A percentile compares a stretch with the other conserved stretches of the same genome.
Evolutionary conservation across 2,888 invertebrate species (phyloP).

Genomic region (Ephialtes manifestator): DNA sequence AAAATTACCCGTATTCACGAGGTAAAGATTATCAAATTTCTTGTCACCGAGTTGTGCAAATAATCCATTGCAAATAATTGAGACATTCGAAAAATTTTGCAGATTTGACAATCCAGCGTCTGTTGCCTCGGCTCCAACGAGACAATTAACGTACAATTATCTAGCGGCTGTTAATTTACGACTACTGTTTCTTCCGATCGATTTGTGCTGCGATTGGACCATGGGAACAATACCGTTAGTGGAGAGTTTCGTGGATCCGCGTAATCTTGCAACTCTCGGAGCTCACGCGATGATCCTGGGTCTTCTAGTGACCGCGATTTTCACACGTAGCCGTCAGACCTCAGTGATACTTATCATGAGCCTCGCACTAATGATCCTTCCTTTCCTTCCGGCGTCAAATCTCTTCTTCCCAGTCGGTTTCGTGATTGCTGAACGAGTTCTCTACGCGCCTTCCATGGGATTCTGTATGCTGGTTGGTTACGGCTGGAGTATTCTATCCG

Average conservation of each 20-base stretch:
- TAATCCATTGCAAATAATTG: not conserved
- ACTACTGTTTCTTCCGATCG: conserved; percentile 95
- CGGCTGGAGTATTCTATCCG: conserved; percentile 91
- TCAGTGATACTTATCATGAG: conserved; percentile 91
- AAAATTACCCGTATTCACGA: conserved; percentile 97
- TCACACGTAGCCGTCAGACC: conserved; percentile 88
- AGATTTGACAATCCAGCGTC: conserved; percentile 99
- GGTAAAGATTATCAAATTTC: conserved; percentile 85
- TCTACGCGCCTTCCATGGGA: conserved; percentile 99
- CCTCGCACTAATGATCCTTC: conserved; percentile 94
- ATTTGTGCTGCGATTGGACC: conserved; percentile 99
- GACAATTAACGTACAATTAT: conserved; percentile 97
- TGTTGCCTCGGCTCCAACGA: conserved; percentile 92
- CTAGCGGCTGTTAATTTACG: conserved; percentile 96
- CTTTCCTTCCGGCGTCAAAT: conserved; percentile 98
- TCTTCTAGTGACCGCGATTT: conserved; percentile 87
- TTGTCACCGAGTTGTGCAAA: not conserved
- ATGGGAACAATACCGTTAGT: conserved; percentile 98
- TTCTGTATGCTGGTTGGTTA: conserved; percentile 97
- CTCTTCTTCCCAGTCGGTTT: conserved; percentile 99
- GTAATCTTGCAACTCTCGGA: conserved; percentile 93
- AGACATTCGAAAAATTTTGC: conserved; percentile 68
- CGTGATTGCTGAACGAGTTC: conserved; percentile 97
- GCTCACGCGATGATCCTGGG: conserved; percentile 89
- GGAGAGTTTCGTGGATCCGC: conserved; percentile 91